Evolutionary conservation across 2,797 vertebrate genomes (phyloP).

Genomic region (Glossophaga mutica): DNA sequence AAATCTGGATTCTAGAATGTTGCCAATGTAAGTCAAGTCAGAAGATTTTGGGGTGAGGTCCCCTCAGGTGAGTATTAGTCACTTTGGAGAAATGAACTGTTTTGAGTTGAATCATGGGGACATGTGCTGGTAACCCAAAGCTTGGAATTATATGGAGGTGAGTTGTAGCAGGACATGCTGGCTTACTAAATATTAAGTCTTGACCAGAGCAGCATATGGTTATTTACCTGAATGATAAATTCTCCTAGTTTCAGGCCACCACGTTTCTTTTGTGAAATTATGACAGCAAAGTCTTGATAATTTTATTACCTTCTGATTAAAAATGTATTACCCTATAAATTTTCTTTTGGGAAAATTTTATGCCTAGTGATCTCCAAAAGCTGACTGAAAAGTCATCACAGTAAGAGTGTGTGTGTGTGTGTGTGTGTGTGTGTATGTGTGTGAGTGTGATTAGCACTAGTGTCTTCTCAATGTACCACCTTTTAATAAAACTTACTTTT

Average conservation of each 20-base stretch:
- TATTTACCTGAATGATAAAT: background rate
- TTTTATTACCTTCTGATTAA: background rate
- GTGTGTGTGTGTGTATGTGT: background rate
- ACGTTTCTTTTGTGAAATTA: background rate
- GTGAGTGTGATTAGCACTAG: background rate
- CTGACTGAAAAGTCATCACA: background rate
- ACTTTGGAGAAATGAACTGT: background rate
- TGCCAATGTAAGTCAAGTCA: background rate
- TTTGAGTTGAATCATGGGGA: constrained; percentile 5
- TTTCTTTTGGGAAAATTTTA: background rate
- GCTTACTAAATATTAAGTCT: background rate
- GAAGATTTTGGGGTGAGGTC: background rate
- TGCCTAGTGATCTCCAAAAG: background rate
- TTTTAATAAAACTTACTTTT: background rate
- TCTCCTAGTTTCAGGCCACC: background rate
- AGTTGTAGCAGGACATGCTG: background rate
- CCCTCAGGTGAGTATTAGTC: background rate
- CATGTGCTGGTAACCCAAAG: background rate
- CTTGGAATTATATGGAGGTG: background rate
- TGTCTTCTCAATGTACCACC: background rate
- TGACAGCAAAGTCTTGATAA: background rate
- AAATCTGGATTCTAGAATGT: background rate
- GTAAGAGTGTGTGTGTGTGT: background rate
- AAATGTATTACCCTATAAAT: background rate
- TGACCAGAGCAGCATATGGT: background rate